These are phyloP conservation scores for Endotricha flammealis DNA, from an alignment of 2,888 invertebrate species.

Conservation along the genomic window DNA sequence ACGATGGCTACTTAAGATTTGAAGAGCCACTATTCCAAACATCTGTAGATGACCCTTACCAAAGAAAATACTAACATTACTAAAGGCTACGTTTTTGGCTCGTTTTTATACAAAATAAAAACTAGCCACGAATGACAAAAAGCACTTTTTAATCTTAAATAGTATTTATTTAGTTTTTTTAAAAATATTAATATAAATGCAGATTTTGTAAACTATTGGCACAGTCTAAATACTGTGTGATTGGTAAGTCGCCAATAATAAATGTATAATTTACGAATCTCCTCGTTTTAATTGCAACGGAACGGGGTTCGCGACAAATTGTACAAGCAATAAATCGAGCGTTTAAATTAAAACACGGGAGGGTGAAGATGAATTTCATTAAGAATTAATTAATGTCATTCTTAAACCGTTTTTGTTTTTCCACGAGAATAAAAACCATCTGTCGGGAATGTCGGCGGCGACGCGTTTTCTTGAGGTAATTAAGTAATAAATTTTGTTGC, in stretches of 20 bases:
- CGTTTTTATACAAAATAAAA: constrained; percentile 33
- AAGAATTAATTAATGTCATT: constrained; percentile 79
- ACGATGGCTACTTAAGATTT: constrained; percentile 59
- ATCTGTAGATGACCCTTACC: constrained; percentile 62
- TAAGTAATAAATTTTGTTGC: constrained; percentile 78
- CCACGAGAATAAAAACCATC: constrained; percentile 75
- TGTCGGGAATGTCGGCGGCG: constrained; percentile 59
- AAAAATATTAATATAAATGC: constrained; percentile 11
- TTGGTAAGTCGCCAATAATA: constrained; percentile 60
- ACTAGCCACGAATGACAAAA: constrained; percentile 28
- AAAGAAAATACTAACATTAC: constrained; percentile 56
- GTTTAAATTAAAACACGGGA: constrained; percentile 73
- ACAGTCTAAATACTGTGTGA: too few relatives aligned
- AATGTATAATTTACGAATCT: constrained; percentile 64
- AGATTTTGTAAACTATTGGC: constrained; percentile 41
- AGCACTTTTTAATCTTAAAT: constrained; percentile 17
- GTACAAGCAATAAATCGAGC: constrained; percentile 73
- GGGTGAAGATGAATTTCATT: constrained; percentile 79
- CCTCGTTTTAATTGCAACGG: constrained; percentile 55
- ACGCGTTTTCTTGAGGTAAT: constrained; percentile 77
- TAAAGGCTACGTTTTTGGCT: constrained; percentile 28
- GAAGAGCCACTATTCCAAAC: constrained; percentile 66
- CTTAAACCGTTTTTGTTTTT: constrained; percentile 76
- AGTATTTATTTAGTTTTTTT: constrained; percentile 33
- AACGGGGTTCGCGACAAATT: constrained; percentile 65